Evolutionary conservation across 2,888 invertebrate genomes (phyloP).

Genomic region (Eristalis tenax): DNA sequence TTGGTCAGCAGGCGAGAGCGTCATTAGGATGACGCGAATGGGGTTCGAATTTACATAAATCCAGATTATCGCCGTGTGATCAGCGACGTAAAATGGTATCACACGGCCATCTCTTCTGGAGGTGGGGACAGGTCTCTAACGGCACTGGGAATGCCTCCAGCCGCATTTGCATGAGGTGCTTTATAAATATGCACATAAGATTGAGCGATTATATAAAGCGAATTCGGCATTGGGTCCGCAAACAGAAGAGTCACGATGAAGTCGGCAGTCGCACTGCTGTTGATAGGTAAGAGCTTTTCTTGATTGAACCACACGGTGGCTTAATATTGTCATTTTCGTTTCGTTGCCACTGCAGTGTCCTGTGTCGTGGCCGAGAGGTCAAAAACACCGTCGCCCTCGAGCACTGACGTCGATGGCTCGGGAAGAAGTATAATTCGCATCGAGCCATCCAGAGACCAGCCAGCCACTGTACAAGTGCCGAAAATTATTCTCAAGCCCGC

Average conservation of each 20-base stretch:
- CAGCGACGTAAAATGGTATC: neutral
- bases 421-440: neutral
- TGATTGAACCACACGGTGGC: neutral
- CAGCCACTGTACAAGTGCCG: neutral
- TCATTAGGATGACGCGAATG: neutral
- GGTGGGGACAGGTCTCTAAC: neutral
- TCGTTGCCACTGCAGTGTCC: neutral
- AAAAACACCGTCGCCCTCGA: neutral
- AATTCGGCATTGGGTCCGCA: neutral
- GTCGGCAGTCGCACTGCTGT: conserved; percentile 35
- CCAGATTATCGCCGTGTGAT: neutral
- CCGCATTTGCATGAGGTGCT: conserved; percentile 23
- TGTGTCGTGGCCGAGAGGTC: neutral
- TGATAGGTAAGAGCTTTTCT: conserved; percentile 22
- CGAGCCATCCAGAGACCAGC: neutral
- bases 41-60: neutral
- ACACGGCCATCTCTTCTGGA: neutral
- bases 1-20: neutral
- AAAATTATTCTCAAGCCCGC: neutral
- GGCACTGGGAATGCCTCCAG: neutral
- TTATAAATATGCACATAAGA: conserved; percentile 7
- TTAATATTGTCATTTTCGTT: neutral
- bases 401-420: neutral
- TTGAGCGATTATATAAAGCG: conserved; percentile 41
- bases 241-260: conserved; percentile 48